A percentile compares a stretch with the other conserved stretches of the same genome.
Conservation (phyloP, 2,797 vertebrate genomes). For the Cryptoblepharus egeriae region DNA sequence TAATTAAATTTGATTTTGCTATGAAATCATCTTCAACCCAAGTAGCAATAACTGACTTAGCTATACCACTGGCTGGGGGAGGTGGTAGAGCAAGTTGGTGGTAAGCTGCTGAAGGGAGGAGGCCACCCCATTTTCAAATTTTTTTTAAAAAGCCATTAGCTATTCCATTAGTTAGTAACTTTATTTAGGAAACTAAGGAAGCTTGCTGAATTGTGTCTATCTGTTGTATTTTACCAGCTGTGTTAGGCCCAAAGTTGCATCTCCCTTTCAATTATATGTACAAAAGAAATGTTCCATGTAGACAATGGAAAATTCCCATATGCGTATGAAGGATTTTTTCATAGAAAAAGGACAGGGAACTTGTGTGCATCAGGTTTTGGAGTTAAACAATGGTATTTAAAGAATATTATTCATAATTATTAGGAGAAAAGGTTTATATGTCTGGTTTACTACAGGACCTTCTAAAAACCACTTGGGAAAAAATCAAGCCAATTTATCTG, state of each 20-base stretch:
- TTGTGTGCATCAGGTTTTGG: not conserved
- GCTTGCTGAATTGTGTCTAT: not conserved
- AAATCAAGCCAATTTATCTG: not conserved
- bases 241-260: not conserved
- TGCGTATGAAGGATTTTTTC: not conserved
- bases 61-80: too few species aligned
- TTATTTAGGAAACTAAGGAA: not conserved
- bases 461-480: not conserved
- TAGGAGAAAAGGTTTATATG: not conserved
- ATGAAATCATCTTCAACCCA: too few species aligned
- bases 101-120: too few species aligned
- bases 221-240: not conserved
- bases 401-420: not conserved
- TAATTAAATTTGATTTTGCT: too few species aligned
- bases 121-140: too few species aligned
- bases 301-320: not conserved
- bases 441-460: slow-evolving; percentile 7
- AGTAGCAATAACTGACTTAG: too few species aligned
- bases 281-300: not conserved
- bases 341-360: not conserved
- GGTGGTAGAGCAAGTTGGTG: too few species aligned
- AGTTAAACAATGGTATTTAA: not conserved
- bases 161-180: too few species aligned
- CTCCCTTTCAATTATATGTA: not conserved
- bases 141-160: too few species aligned